phyloP scores from a whole-genome alignment of 1,140 invertebrate genomes.

The Tribolium castaneum region DNA sequence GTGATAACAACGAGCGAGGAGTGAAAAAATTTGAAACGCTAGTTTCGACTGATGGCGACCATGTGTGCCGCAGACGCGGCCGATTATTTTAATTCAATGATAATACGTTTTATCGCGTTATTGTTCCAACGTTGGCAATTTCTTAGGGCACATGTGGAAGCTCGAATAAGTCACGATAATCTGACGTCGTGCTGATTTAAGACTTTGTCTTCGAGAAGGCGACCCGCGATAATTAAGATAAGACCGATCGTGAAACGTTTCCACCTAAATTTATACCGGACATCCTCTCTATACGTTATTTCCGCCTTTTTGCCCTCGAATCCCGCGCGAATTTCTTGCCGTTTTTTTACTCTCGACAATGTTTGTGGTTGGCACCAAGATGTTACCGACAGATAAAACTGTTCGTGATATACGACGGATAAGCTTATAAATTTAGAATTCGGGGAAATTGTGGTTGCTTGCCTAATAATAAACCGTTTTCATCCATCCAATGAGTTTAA shows the following conservation, averaged over 20 bases:
- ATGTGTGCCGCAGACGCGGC: conserved; percentile 21
- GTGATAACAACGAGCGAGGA: background rate
- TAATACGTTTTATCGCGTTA: background rate
- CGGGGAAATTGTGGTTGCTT: background rate
- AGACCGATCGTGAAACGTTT: conserved; percentile 38
- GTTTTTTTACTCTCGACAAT: background rate
- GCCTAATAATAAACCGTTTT: background rate
- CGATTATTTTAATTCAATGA: conserved; percentile 20
- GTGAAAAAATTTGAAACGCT: background rate
- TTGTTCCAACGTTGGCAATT: conserved; percentile 9
- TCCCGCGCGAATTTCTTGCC: background rate
- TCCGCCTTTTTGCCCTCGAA: conserved; percentile 2
- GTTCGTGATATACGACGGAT: background rate
- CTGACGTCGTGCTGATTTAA: conserved; percentile 43
- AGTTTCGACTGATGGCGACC: background rate
- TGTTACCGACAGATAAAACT: background rate
- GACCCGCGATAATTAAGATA: conserved; percentile 44
- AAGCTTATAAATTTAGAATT: conserved; percentile 21
- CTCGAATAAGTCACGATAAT: conserved; percentile 45
- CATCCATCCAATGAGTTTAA: background rate
- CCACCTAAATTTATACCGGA: conserved; percentile 36
- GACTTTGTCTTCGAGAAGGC: conserved; percentile 22
- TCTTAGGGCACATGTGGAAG: conserved; percentile 32
- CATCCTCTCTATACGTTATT: conserved; percentile 37
- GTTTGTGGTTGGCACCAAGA: conserved; percentile 5